phyloP scores from a whole-genome alignment of 2,797 vertebrate species.

The Anguilla obscura region DNA sequence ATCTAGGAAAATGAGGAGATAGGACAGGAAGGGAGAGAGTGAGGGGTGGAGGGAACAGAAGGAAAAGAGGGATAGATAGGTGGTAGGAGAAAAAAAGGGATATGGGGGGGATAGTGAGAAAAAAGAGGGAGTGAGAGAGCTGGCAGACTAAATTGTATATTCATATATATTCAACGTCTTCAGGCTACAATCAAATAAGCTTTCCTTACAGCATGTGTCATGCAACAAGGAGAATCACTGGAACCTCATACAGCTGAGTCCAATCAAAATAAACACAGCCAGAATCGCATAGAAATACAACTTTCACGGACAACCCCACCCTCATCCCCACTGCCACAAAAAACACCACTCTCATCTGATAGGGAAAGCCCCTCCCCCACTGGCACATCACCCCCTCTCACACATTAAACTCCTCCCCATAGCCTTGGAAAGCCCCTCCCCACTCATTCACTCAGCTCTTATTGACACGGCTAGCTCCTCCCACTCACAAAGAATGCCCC shows the following conservation, averaged over 20 bases:
- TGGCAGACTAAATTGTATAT: neutral
- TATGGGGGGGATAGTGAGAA: neutral
- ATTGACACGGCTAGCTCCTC: neutral
- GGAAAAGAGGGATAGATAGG: neutral
- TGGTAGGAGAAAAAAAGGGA: neutral
- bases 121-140: no score
- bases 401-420: neutral
- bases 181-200: neutral
- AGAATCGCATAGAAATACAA: neutral
- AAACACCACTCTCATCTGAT: slow-evolving; percentile 7
- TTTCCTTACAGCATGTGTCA: neutral
- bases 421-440: neutral
- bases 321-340: neutral
- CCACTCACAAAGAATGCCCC: neutral
- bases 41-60: neutral
- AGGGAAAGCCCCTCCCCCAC: neutral
- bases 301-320: neutral
- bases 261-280: neutral
- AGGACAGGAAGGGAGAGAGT: neutral
- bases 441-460: neutral
- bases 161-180: neutral
- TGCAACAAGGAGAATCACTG: neutral
- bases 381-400: neutral
- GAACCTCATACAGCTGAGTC: neutral
- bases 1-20: neutral